These are phyloP conservation scores for Euthynnus affinis DNA, from an alignment of 2,797 vertebrate species.

Conservation along the genomic window DNA sequence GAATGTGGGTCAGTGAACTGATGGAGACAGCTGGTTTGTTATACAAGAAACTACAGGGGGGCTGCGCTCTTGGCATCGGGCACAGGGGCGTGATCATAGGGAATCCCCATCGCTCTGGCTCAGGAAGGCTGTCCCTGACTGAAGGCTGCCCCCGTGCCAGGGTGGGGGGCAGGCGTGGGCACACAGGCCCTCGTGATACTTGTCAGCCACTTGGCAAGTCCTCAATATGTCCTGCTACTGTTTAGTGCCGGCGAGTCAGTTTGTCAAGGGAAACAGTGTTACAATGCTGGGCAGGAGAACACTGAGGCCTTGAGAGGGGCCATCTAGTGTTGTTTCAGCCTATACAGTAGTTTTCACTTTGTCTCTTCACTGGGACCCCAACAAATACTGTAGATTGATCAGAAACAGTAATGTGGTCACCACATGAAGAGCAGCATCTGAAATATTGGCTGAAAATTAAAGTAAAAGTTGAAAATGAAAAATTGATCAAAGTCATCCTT, in stretches of 20 bases:
- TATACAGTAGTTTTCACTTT: conserved; percentile 44
- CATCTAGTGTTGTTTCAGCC: conserved; percentile 65
- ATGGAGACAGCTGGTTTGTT: conserved; percentile 86
- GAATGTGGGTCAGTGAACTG: conserved; percentile 86
- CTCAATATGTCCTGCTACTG: conserved; percentile 79
- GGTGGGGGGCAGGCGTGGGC: conserved; percentile 79
- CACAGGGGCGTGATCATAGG: conserved; percentile 80
- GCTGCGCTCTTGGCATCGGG: conserved; percentile 77
- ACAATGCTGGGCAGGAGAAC: conserved; percentile 61
- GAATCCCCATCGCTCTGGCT: conserved; percentile 84
- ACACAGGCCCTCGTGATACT: conserved; percentile 78
- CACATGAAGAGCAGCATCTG: conserved; percentile 18
- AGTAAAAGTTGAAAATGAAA: conserved; percentile 10
- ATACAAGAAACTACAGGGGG: conserved; percentile 80
- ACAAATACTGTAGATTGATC: conserved; percentile 26
- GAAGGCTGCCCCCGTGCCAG: conserved; percentile 82
- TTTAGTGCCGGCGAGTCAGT: conserved; percentile 73
- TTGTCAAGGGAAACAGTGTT: conserved; percentile 79
- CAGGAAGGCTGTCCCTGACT: conserved; percentile 77
- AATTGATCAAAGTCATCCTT: conserved; percentile 23
- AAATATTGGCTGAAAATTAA: conserved; percentile 15
- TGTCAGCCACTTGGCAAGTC: conserved; percentile 85
- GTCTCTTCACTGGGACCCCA: conserved; percentile 32
- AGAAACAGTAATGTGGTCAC: conserved; percentile 28
- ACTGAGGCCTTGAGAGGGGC: conserved; percentile 64